phyloP scores from a whole-genome alignment of 2,888 invertebrate species.

The Sarcophaga rosellei region DNA sequence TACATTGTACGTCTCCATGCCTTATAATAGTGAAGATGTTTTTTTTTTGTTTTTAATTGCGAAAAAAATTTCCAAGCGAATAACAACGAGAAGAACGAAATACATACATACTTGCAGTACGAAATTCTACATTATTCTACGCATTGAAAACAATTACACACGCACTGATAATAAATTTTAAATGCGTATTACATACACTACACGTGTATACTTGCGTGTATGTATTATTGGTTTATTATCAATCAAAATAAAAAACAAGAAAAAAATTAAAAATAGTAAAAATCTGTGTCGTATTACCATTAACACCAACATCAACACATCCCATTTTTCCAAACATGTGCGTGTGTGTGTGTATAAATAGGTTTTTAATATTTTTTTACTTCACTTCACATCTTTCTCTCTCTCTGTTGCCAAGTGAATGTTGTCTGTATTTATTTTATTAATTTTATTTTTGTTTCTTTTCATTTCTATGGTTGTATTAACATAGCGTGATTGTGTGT shows the following conservation, averaged over 20 bases:
- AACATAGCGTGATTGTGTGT: not conserved
- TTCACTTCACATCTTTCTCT: not conserved
- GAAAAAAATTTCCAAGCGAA: not conserved
- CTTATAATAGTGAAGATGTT: too few species aligned
- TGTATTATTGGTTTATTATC: not conserved
- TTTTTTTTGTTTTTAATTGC: constrained; percentile 8
- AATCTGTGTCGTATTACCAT: not conserved
- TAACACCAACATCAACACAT: not conserved
- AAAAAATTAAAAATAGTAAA: not conserved
- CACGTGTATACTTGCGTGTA: not conserved
- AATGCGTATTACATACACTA: not conserved
- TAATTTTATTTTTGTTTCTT: not conserved
- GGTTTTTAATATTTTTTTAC: too few species aligned
- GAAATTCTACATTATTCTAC: too few species aligned
- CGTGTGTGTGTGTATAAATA: too few species aligned
- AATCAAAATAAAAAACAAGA: not conserved
- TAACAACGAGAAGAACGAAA: not conserved
- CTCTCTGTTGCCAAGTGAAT: constrained; percentile 52
- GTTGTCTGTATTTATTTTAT: not conserved
- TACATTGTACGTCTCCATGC: not conserved
- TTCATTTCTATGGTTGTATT: not conserved
- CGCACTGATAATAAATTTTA: not conserved
- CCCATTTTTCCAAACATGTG: too few species aligned
- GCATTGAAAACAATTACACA: not conserved
- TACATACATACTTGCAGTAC: not conserved